A percentile compares a stretch with the other conserved stretches of the same genome.
Conservation (phyloP, 2,888 invertebrate species). For the Athalia circularis region DNA sequence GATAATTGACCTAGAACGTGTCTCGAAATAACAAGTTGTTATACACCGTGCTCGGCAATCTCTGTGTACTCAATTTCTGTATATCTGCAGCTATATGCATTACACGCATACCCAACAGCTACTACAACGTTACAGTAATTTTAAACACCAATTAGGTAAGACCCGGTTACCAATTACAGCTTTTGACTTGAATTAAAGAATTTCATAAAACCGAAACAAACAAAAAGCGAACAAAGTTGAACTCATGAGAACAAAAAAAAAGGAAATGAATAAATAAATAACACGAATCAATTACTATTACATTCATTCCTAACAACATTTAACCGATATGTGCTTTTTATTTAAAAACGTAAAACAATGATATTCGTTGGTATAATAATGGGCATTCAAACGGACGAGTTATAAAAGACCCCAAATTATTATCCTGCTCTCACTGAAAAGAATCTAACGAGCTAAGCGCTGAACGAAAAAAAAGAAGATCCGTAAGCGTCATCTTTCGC, state of each 20-base stretch:
- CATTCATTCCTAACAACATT: too few relatives aligned
- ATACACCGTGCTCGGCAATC: not conserved
- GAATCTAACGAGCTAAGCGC: conserved; percentile 9
- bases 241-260: not conserved
- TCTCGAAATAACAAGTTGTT: conserved; percentile 18
- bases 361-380: not conserved
- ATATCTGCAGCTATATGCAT: too few relatives aligned
- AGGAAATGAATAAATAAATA: not conserved
- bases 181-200: conserved; percentile 6
- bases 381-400: too few relatives aligned
- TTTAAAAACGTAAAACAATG: too few relatives aligned
- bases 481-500: not conserved
- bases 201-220: not conserved
- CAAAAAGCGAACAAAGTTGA: not conserved
- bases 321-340: too few relatives aligned
- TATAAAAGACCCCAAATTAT: too few relatives aligned
- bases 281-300: too few relatives aligned
- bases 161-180: not conserved
- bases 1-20: conserved; percentile 15
- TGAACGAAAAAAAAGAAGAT: not conserved
- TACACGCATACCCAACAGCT: not conserved
- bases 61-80: not conserved
- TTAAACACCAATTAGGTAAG: conserved; percentile 7
- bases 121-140: conserved; percentile 15
- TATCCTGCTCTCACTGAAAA: not conserved